phyloP scores from a whole-genome alignment of 1,140 invertebrate species.

The Drosophila bocqueti region DNA sequence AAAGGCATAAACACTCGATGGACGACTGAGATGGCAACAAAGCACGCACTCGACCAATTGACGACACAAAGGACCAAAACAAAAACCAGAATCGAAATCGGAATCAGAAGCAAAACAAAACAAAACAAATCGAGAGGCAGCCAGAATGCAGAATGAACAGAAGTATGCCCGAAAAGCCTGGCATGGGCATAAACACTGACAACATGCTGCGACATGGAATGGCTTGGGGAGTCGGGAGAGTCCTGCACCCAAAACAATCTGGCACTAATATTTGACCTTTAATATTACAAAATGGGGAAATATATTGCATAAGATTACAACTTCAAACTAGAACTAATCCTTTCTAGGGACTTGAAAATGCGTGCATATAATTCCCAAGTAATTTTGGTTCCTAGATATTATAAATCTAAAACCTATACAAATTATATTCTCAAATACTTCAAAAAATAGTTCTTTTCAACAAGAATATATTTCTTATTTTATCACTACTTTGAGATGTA shows the following conservation, averaged over 20 bases:
- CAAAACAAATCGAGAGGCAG: constrained; percentile 48
- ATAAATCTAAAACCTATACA: too few relatives aligned
- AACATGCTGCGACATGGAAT: constrained; percentile 71
- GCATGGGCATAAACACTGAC: constrained; percentile 68
- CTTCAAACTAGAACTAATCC: too few relatives aligned
- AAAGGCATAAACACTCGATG: constrained; percentile 69
- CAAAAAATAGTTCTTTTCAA: too few relatives aligned
- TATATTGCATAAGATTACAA: background rate
- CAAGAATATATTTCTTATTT: too few relatives aligned
- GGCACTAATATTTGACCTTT: background rate
- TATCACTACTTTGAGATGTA: too few relatives aligned
- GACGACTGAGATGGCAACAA: constrained; percentile 60
- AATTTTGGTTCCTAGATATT: too few relatives aligned
- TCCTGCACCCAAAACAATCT: constrained; percentile 10
- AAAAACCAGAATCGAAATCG: constrained; percentile 44
- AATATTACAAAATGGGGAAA: background rate
- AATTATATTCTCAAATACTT: too few relatives aligned
- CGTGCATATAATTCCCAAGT: background rate
- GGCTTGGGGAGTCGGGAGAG: constrained; percentile 6
- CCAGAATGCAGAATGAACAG: constrained; percentile 58
- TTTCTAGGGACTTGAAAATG: background rate
- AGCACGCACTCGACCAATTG: constrained; percentile 75
- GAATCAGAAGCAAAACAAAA: constrained; percentile 47
- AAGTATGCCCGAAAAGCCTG: constrained; percentile 56
- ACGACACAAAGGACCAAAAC: constrained; percentile 69